Conservation (phyloP, 2,113 vertebrate species). For the Siniperca knerii region DNA sequence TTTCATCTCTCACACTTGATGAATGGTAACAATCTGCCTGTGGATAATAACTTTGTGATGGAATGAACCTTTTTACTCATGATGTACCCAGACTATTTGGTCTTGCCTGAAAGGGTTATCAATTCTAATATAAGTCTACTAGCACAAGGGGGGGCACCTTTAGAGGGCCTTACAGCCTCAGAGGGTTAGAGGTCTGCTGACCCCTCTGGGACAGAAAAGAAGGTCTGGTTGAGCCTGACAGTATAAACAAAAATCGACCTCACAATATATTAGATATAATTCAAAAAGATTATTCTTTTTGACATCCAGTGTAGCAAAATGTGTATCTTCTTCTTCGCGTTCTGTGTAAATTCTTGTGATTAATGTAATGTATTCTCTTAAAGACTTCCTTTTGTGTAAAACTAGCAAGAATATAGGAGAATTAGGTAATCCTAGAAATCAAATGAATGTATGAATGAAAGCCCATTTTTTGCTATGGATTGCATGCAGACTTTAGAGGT, state of each 20-base stretch:
- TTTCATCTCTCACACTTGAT: constrained; percentile 94
- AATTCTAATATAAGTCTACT: constrained; percentile 81
- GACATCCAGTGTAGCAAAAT: not conserved
- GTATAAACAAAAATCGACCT: constrained; percentile 45
- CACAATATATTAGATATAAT: constrained; percentile 5
- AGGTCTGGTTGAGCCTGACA: constrained; percentile 50
- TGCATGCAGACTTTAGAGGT: constrained; percentile 1
- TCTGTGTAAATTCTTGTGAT: not conserved
- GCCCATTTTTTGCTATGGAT: not conserved
- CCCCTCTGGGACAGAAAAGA: constrained; percentile 48
- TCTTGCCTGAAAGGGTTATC: constrained; percentile 78
- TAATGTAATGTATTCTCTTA: not conserved
- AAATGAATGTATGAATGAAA: not conserved
- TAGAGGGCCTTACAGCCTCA: constrained; percentile 31
- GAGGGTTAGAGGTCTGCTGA: constrained; percentile 58
- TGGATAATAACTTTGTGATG: constrained; percentile 96
- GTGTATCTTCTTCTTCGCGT: not conserved
- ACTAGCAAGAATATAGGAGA: not conserved
- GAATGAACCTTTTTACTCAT: constrained; percentile 88
- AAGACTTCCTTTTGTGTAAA: not conserved
- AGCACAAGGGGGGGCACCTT: constrained; percentile 35
- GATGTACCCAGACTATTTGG: constrained; percentile 68
- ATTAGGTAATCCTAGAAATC: not conserved
- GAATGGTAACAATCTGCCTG: constrained; percentile 88
- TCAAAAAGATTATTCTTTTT: constrained; percentile 1